Evolutionary conservation across 2,888 invertebrate genomes (phyloP).

Genomic region (Lypha dubia): DNA sequence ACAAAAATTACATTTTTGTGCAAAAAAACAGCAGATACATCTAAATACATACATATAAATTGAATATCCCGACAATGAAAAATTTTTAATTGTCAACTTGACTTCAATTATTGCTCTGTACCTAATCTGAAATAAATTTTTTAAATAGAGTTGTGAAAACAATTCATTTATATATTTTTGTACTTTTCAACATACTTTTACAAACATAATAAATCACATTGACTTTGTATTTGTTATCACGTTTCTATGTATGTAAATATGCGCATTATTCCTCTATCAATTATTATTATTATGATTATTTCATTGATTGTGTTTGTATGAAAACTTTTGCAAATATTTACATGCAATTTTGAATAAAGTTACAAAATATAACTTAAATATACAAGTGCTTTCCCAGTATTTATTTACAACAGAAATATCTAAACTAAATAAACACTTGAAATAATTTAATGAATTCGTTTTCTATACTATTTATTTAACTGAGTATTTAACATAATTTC

Average conservation of each 20-base stretch:
- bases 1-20: background rate
- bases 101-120: conserved; percentile 3
- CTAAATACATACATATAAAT: background rate
- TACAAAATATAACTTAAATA: conserved; percentile 45
- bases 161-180: background rate
- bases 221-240: background rate
- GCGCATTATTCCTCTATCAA: conserved; percentile 19
- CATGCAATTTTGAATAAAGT: conserved; percentile 60
- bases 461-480: conserved; percentile 35
- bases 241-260: background rate
- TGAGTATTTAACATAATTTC: conserved; percentile 27
- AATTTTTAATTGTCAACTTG: conserved; percentile 25
- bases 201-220: too few relatives aligned
- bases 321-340: conserved; percentile 64
- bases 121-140: too few relatives aligned
- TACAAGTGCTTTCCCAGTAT: conserved; percentile 13
- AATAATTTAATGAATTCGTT: conserved; percentile 60
- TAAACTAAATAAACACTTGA: conserved; percentile 49
- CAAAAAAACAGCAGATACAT: conserved; percentile 19
- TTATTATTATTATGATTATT: conserved; percentile 44
- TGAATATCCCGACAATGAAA: background rate
- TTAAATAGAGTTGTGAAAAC: too few relatives aligned
- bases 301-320: conserved; percentile 54
- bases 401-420: background rate
- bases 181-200: background rate